These are phyloP conservation scores for Takifugu flavidus DNA, from an alignment of 2,113 vertebrate species.

Conservation along the genomic window DNA sequence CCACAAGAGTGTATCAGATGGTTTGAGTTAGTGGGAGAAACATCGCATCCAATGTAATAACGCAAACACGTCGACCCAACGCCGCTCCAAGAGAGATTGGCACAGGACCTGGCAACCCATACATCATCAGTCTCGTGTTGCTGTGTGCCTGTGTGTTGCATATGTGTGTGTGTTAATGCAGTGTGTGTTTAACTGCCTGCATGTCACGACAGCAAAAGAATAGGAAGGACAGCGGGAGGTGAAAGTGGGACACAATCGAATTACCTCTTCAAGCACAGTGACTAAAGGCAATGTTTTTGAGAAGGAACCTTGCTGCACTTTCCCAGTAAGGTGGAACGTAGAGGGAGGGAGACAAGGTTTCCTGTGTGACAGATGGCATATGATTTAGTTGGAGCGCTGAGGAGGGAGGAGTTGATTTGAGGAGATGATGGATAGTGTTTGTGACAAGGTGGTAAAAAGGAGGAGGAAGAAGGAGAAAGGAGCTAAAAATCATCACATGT, in stretches of 20 bases:
- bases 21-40: slow-evolving; percentile 63
- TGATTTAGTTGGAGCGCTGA: slow-evolving; percentile 1
- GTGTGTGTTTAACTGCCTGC: no score
- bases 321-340: slow-evolving; percentile 26
- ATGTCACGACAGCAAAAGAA: background rate
- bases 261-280: slow-evolving; percentile 20
- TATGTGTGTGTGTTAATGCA: background rate
- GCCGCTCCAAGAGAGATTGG: slow-evolving; percentile 43
- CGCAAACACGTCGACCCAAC: slow-evolving; percentile 58
- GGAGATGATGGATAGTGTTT: background rate
- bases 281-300: slow-evolving; percentile 25
- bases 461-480: background rate
- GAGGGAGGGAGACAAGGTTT: slow-evolving; percentile 22
- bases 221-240: background rate
- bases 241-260: slow-evolving; percentile 56
- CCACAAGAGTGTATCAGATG: slow-evolving; percentile 55
- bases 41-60: slow-evolving; percentile 62
- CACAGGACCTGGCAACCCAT: slow-evolving; percentile 55
- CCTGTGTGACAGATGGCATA: slow-evolving; percentile 8
- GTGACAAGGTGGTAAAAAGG: slow-evolving; percentile 10
- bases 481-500: background rate
- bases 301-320: slow-evolving; percentile 26
- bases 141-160: slow-evolving; percentile 12
- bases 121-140: slow-evolving; percentile 42
- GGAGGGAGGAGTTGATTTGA: slow-evolving; percentile 16